Percentiles rank a stretch among this genome's conserved stretches.
Conservation (phyloP, 2,797 vertebrate genomes). For the Cetoscarus ocellatus region DNA sequence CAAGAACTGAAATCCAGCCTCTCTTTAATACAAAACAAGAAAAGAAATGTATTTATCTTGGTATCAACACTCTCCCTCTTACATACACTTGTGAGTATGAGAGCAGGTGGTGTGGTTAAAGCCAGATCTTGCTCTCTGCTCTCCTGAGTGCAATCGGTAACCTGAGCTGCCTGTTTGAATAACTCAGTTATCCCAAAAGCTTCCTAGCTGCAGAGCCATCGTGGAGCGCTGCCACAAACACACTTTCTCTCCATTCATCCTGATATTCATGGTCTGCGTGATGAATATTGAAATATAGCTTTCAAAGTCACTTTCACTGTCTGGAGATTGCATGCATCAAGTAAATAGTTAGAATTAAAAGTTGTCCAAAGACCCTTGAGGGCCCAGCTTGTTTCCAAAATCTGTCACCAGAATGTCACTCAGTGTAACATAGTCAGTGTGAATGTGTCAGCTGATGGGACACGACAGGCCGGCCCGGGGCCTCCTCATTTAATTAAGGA, state of each 20-base stretch:
- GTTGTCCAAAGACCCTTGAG: slow-evolving; percentile 31
- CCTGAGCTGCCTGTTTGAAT: slow-evolving; percentile 79
- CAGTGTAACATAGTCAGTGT: slow-evolving; percentile 31
- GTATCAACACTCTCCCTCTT: slow-evolving; percentile 12
- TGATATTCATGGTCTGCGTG: slow-evolving; percentile 38
- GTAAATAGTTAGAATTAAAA: slow-evolving; percentile 37
- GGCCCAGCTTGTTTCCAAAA: slow-evolving; percentile 44
- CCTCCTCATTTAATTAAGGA: slow-evolving; percentile 68
- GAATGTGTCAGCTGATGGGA: slow-evolving; percentile 59
- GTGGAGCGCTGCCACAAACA: slow-evolving; percentile 65
- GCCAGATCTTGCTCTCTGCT: slow-evolving; percentile 73
- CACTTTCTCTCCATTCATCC: slow-evolving; percentile 48
- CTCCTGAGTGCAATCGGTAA: slow-evolving; percentile 82
- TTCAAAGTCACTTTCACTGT: slow-evolving; percentile 60
- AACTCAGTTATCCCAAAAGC: slow-evolving; percentile 76
- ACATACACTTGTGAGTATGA: slow-evolving; percentile 21
- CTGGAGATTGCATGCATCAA: slow-evolving; percentile 27
- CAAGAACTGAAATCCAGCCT: slow-evolving; percentile 49
- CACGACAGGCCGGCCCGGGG: slow-evolving; percentile 49
- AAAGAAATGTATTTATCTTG: slow-evolving; percentile 49
- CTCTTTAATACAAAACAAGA: slow-evolving; percentile 42
- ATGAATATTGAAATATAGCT: slow-evolving; percentile 50
- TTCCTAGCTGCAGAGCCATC: slow-evolving; percentile 57
- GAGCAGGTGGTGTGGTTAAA: slow-evolving; percentile 77
- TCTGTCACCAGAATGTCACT: slow-evolving; percentile 58